Conservation (phyloP, 2,113 vertebrate species). For the Arizona elegans region DNA sequence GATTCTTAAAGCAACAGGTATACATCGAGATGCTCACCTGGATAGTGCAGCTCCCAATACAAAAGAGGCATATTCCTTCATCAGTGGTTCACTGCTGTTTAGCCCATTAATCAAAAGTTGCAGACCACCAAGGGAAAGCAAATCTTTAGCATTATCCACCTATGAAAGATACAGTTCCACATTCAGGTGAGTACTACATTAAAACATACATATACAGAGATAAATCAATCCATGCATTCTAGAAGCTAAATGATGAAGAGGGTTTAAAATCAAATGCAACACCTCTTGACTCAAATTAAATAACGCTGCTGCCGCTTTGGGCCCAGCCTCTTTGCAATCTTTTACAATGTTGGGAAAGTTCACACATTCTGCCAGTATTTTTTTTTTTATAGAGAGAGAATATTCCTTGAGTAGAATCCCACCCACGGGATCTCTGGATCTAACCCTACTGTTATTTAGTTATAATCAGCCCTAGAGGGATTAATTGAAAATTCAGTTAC, state of each 20-base stretch:
- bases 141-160: constrained; percentile 92
- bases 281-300: fast-evolving
- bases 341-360: neutral
- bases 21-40: constrained; percentile 69
- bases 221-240: neutral
- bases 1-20: neutral
- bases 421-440: neutral
- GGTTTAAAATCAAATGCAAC: neutral
- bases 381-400: neutral
- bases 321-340: neutral
- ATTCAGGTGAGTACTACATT: neutral
- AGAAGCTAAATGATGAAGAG: neutral
- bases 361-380: too few relatives aligned
- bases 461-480: neutral
- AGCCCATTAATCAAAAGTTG: constrained; percentile 78
- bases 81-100: constrained; percentile 78
- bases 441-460: constrained; percentile 26
- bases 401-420: neutral
- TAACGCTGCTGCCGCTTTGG: neutral
- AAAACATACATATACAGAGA: neutral
- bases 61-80: constrained; percentile 86
- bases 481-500: constrained; percentile 16
- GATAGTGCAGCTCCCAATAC: constrained; percentile 88
- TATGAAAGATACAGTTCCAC: constrained; percentile 55
- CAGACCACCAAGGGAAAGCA: constrained; percentile 86